phyloP scores from a whole-genome alignment of 2,113 vertebrate species.

The Vanacampus margaritifer region DNA sequence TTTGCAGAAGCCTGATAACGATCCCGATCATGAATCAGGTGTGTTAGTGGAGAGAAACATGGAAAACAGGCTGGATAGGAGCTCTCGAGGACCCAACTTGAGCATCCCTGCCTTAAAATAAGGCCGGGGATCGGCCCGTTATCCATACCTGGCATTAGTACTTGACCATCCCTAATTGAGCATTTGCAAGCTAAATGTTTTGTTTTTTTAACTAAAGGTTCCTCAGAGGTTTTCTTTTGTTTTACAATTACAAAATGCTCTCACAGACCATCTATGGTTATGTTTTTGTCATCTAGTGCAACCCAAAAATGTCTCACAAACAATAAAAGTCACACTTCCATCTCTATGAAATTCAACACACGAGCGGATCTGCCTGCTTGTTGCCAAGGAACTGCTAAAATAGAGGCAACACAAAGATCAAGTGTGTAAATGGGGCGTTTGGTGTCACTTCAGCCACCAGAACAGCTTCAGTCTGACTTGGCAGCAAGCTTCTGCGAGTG shows the following conservation, averaged over 20 bases:
- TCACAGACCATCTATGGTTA: neutral
- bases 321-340: constrained; percentile 30
- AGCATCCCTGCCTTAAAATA: too few relatives aligned
- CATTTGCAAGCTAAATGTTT: too few relatives aligned
- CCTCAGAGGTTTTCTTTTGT: too few relatives aligned
- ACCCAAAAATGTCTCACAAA: constrained; percentile 2
- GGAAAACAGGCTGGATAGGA: too few relatives aligned
- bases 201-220: too few relatives aligned
- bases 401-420: constrained; percentile 62
- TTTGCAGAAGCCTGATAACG: too few relatives aligned
- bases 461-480: constrained; percentile 58
- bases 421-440: constrained; percentile 61
- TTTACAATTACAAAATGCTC: neutral
- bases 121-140: too few relatives aligned
- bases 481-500: constrained; percentile 38
- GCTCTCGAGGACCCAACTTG: too few relatives aligned
- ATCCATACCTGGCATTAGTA: too few relatives aligned
- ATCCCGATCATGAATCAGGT: too few relatives aligned
- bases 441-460: constrained; percentile 61
- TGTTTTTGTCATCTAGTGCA: neutral
- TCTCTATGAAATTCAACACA: constrained; percentile 36
- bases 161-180: too few relatives aligned
- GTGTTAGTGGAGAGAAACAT: too few relatives aligned
- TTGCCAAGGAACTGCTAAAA: constrained; percentile 59
- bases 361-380: constrained; percentile 35